A percentile compares a stretch with the other conserved stretches of the same genome.
These are phyloP conservation scores for Glareola pratincola DNA, from an alignment of 2,113 vertebrate genomes.

Conservation along the genomic window DNA sequence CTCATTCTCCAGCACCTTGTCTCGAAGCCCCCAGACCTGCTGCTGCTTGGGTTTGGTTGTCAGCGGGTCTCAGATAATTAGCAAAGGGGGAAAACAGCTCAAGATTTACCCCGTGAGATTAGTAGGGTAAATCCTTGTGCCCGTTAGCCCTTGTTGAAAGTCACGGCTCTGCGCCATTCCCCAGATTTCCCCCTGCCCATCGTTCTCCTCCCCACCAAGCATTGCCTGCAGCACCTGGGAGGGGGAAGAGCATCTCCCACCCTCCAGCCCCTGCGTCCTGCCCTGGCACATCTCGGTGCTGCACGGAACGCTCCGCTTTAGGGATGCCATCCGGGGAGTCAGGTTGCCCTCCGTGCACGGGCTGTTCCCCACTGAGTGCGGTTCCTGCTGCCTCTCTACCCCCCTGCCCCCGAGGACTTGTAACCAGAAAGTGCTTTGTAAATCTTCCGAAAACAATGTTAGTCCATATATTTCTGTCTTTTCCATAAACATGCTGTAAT, in stretches of 20 bases:
- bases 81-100: neutral
- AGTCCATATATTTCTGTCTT: neutral
- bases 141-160: neutral
- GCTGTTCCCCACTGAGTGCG: rapidly evolving
- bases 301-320: neutral
- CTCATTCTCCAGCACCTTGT: neutral
- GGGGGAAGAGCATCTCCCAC: neutral
- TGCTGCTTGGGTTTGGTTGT: neutral
- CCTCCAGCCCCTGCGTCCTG: too few species aligned
- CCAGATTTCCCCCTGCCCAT: too few species aligned
- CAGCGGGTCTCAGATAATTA: neutral
- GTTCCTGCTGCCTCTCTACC: neutral
- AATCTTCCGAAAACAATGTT: neutral
- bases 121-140: too few species aligned
- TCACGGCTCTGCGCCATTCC: neutral
- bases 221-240: rapidly evolving
- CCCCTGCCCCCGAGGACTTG: rapidly evolving
- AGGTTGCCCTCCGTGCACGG: neutral
- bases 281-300: neutral
- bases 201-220: rapidly evolving
- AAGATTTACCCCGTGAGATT: neutral
- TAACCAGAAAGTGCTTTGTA: neutral
- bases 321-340: too few species aligned
- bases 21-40: neutral
- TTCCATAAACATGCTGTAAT: rapidly evolving